Percentiles rank a stretch among this genome's conserved stretches.
phyloP scores from a whole-genome alignment of 2,113 vertebrate genomes.

The Gallinago undulata region DNA sequence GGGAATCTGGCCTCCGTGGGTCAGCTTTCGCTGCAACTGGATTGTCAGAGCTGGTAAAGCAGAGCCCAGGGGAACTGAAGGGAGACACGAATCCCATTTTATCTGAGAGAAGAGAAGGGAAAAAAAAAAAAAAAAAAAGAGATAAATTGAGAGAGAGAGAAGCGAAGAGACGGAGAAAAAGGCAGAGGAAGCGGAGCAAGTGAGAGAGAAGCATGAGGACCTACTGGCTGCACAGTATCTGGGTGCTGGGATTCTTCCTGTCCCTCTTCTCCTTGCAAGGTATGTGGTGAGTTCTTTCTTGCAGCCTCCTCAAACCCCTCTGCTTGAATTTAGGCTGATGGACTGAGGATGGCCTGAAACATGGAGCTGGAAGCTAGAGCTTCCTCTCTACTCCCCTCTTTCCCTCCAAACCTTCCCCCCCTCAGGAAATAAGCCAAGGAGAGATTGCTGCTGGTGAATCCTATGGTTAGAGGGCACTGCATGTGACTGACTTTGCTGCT shows the following conservation, averaged over 20 bases:
- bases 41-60: slow-evolving; percentile 65
- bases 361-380: slow-evolving; percentile 29
- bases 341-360: slow-evolving; percentile 34
- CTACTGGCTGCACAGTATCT: slow-evolving; percentile 86
- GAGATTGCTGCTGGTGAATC: slow-evolving; percentile 40
- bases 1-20: slow-evolving; percentile 53
- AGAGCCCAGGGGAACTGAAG: slow-evolving; percentile 61
- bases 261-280: slow-evolving; percentile 85
- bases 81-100: slow-evolving; percentile 43
- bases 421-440: slow-evolving; percentile 40
- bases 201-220: slow-evolving; percentile 78
- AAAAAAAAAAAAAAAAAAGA: not conserved
- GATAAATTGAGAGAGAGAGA: slow-evolving; percentile 26
- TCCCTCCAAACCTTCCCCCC: not conserved
- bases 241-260: slow-evolving; percentile 84
- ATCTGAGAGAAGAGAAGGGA: not conserved
- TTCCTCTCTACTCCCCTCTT: not conserved
- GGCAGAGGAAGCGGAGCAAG: slow-evolving; percentile 52
- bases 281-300: slow-evolving; percentile 56
- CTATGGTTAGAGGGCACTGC: slow-evolving; percentile 55
- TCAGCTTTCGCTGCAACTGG: slow-evolving; percentile 57
- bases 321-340: slow-evolving; percentile 13
- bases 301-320: not conserved
- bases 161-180: slow-evolving; percentile 51
- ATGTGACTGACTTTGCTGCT: slow-evolving; percentile 64